Base-by-base conservation (phyloP, 1,140 invertebrate genomes). In the Mactra quadrangularis region DNA sequence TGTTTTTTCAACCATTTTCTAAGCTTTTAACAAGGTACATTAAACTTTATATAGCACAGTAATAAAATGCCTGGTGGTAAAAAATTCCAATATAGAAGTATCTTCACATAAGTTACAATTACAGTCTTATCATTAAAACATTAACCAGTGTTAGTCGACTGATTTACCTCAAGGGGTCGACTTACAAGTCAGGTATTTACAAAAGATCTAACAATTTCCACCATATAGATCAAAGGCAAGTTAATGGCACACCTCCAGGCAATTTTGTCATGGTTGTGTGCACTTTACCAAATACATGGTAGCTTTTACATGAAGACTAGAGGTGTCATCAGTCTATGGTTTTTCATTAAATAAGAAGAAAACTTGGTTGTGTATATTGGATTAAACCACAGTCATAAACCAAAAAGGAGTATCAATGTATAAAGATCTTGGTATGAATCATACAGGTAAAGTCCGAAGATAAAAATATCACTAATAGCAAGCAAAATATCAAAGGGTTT, bases 151-250 rank as follows among this genome's bases (percentile, higher is more conserved):
- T 50, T 57, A 27, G 35, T 52, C 25, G 25, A 72, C 64, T 68
- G 64, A 41, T 68, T 68, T 68, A 50, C 64, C 64, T 68, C 31
- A 3, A 33, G 64, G 53, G 70, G 70, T 72, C 70, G 29, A 22
- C 29, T 72, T 72, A 72, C 70, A 68, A 72, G 70, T 57, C 52
- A 72, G 50, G 53, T 72, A 60, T 62, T 31, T 76, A 76, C 72
- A 60, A 66, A 78, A 78, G 59, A 78, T 78, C 75, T 78, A 78
- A 78, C 75, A 78, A 22, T 78, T 55, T 64, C 60, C 60, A 64
- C 75, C 29, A 45, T 35, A 50, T 45, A 78, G 75, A 78, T 78
- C 75, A 78, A 78, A 78, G 75, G 75, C 29, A 66, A 66, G 2
- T 78, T 78, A 66, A 78, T 78, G 75, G 75, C 59, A 78, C 25